A percentile compares a stretch with the other conserved stretches of the same genome.
phyloP scores from a whole-genome alignment of 2,113 vertebrate genomes.

The Tursiops truncatus region DNA sequence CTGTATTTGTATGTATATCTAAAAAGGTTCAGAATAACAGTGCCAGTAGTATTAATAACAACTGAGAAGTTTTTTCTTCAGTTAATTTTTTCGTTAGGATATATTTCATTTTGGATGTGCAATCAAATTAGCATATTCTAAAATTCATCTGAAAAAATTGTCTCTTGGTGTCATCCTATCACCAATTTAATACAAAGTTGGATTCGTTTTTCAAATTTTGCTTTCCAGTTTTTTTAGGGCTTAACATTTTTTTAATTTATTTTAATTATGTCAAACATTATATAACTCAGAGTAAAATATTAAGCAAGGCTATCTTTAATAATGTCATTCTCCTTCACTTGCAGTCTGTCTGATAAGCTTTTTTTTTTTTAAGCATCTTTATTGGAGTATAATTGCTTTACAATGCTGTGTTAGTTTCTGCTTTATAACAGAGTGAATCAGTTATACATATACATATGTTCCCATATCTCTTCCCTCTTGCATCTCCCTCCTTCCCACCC shows the following conservation, averaged over 20 bases:
- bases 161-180: neutral
- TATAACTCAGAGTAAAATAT: neutral
- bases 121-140: slow-evolving; percentile 5
- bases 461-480: too few species aligned
- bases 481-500: too few species aligned
- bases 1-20: neutral
- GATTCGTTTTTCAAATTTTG: neutral
- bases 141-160: slow-evolving; percentile 21
- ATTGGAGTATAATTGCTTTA: too few species aligned
- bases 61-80: neutral
- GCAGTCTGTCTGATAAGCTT: neutral
- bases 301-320: neutral
- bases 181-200: neutral
- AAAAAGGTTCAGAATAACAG: neutral
- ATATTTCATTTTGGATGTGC: neutral
- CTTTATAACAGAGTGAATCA: too few species aligned
- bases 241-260: neutral
- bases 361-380: neutral
- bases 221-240: neutral
- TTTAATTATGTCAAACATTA: neutral
- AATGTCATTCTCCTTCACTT: neutral
- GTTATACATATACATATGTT: too few species aligned
- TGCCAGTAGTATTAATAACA: neutral
- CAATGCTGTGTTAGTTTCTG: too few species aligned
- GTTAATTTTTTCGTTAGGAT: neutral